Conservation (phyloP, 2,888 invertebrate species). For the Euclidia mi region DNA sequence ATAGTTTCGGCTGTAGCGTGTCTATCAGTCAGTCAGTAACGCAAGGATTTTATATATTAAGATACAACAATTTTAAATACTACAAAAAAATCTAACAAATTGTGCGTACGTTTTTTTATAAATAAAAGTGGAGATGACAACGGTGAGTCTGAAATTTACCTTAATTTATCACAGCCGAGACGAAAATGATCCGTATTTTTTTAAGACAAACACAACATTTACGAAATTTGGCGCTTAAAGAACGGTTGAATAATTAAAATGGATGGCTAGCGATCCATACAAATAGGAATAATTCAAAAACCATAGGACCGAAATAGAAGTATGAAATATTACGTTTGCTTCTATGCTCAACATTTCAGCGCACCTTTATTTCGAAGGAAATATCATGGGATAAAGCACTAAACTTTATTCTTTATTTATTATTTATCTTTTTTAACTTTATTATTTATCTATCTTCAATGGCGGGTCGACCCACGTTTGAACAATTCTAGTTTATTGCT, state of each 20-base stretch:
- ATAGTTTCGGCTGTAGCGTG: no score
- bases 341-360: conserved; percentile 8
- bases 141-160: conserved; percentile 24
- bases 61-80: no score
- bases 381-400: conserved; percentile 8
- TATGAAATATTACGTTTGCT: conserved; percentile 11
- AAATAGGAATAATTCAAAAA: neutral
- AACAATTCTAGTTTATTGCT: no score
- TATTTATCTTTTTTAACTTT: no score
- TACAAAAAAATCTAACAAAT: no score
- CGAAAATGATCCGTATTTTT: neutral
- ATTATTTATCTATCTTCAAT: no score
- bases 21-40: no score
- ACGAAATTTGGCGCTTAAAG: conserved; percentile 5
- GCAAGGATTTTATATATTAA: no score
- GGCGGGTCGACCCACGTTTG: no score
- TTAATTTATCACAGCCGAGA: conserved; percentile 19
- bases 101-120: neutral
- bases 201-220: neutral
- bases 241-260: conserved; percentile 3
- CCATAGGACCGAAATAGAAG: neutral
- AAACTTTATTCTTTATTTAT: no score
- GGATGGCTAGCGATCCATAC: neutral
- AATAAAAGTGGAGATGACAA: conserved; percentile 18
- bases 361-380: neutral